Evolutionary conservation across 2,888 invertebrate species (phyloP).

Genomic region (Tiliacea aurago): DNA sequence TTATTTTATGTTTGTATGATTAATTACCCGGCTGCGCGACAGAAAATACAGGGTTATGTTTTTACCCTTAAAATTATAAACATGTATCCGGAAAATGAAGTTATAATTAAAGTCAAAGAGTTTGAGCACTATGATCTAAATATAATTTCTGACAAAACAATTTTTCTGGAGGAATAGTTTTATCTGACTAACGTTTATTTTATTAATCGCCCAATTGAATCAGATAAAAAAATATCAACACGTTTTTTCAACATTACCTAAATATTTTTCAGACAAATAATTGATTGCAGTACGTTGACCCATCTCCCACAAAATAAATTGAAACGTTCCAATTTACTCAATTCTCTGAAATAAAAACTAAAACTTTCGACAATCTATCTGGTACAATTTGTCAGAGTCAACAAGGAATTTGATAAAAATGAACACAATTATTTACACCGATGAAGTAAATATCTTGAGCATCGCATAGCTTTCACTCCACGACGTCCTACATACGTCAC

Average conservation of each 20-base stretch:
- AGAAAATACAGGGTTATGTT: not conserved
- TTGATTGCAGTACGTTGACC: constrained; percentile 31
- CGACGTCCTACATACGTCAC: constrained; percentile 45
- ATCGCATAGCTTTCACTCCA: constrained; percentile 44
- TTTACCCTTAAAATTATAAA: not conserved
- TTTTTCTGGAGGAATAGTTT: not conserved
- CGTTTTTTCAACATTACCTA: not conserved
- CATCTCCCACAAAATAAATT: constrained; percentile 14
- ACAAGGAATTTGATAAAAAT: constrained; percentile 25
- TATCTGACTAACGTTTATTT: not conserved
- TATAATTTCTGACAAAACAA: not conserved
- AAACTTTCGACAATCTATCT: constrained; percentile 10
- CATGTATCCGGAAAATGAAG: not conserved
- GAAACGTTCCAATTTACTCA: constrained; percentile 22
- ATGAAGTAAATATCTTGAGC: constrained; percentile 20
- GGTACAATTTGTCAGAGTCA: constrained; percentile 34
- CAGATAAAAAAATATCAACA: not conserved
- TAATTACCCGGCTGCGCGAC: not conserved
- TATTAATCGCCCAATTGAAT: constrained; percentile 13
- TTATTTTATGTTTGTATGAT: not conserved
- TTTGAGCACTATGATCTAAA: not conserved
- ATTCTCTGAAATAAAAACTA: constrained; percentile 25
- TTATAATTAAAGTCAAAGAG: not conserved
- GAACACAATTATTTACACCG: not conserved
- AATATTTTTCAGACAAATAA: constrained; percentile 7